phyloP scores from a whole-genome alignment of 2,888 invertebrate genomes.

The Leptopilina syphax region DNA sequence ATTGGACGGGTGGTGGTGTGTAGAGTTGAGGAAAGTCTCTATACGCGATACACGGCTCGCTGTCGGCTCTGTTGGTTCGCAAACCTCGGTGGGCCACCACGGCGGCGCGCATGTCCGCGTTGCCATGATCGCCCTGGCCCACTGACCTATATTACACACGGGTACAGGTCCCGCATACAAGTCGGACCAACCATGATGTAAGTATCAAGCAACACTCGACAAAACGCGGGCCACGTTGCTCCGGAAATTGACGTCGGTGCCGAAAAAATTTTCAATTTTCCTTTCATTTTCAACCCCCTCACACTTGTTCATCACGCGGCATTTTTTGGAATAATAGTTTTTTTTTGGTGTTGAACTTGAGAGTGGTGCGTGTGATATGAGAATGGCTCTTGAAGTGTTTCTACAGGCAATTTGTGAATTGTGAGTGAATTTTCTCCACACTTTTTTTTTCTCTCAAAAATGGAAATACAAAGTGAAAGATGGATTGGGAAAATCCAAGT shows the following conservation, averaged over 20 bases:
- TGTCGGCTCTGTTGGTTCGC: slow-evolving; percentile 44
- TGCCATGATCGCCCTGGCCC: slow-evolving; percentile 76
- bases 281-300: not conserved
- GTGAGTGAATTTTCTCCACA: not conserved
- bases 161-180: slow-evolving; percentile 74
- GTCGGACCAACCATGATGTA: slow-evolving; percentile 57
- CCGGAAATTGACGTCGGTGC: slow-evolving; percentile 52
- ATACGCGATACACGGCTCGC: not conserved
- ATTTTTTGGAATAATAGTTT: too few relatives aligned
- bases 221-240: slow-evolving; percentile 66
- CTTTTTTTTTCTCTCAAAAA: not conserved
- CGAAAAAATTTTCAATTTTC: not conserved
- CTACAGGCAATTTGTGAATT: not conserved
- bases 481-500: too few relatives aligned
- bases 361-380: too few relatives aligned
- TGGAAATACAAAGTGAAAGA: too few relatives aligned
- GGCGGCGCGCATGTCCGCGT: slow-evolving; percentile 74
- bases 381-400: not conserved
- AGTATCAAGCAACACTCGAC: slow-evolving; percentile 45
- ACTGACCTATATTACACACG: slow-evolving; percentile 75
- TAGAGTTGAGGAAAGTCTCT: slow-evolving; percentile 31
- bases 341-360: too few relatives aligned
- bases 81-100: slow-evolving; percentile 43
- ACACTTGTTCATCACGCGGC: too few relatives aligned
- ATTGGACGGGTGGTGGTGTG: not conserved